Percentiles rank a stretch among this genome's conserved stretches.
Conservation (phyloP, 2,888 invertebrate species). For the Pammene aurita region DNA sequence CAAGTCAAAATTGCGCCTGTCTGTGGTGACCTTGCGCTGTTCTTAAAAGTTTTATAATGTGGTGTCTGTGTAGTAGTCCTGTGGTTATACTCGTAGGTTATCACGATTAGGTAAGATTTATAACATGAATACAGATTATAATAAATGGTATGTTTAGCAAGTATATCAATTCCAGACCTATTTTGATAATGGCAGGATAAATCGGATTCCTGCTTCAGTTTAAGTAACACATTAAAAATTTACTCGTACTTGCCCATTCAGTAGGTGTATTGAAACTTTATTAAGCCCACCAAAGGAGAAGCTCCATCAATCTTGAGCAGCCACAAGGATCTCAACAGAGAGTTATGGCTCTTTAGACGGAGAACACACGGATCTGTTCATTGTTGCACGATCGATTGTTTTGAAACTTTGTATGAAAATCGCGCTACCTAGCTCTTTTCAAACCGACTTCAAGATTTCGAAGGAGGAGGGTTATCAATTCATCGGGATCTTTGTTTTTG, state of each 20-base stretch:
- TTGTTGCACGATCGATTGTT: neutral
- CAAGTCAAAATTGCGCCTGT: no score
- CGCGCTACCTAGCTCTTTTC: neutral
- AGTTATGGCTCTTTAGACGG: constrained; percentile 69
- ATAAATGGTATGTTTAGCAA: no score
- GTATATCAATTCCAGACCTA: no score
- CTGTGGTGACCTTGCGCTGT: no score
- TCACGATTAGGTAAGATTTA: no score
- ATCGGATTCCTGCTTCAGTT: constrained; percentile 19
- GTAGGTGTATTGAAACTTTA: constrained; percentile 64
- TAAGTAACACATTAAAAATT: constrained; percentile 49
- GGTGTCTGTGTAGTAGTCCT: no score
- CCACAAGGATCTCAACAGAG: constrained; percentile 76
- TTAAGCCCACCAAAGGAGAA: constrained; percentile 80
- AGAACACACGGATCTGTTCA: neutral
- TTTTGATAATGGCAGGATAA: neutral
- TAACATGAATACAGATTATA: no score
- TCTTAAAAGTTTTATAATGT: no score
- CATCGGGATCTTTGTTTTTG: no score
- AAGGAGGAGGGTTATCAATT: no score
- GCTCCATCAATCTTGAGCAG: constrained; percentile 75
- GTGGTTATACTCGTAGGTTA: no score
- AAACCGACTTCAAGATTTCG: no score
- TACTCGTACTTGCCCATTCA: constrained; percentile 20
- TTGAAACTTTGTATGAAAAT: neutral